Evolutionary conservation across 2,797 vertebrate genomes (phyloP).

Genomic region (Botia kubotai): DNA sequence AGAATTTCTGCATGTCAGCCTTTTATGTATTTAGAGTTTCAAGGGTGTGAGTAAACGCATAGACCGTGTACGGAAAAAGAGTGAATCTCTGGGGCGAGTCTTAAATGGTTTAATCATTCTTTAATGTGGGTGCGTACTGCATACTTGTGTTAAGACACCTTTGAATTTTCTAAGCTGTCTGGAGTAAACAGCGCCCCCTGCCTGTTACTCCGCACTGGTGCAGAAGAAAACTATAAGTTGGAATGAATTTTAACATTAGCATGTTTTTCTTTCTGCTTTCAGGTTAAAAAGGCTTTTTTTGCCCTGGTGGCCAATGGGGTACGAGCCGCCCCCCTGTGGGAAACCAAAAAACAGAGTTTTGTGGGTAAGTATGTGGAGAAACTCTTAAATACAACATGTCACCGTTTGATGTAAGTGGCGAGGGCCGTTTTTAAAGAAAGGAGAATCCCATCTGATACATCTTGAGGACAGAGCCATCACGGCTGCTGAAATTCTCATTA

Average conservation of each 20-base stretch:
- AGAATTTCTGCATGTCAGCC: too few species aligned
- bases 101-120: too few species aligned
- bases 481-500: neutral
- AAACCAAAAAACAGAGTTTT: constrained; percentile 95
- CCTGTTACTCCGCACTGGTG: neutral
- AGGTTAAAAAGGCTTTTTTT: constrained; percentile 98
- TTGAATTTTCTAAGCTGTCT: too few species aligned
- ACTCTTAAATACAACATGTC: neutral
- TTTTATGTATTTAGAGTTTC: too few species aligned
- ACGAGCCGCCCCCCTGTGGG: constrained; percentile 93
- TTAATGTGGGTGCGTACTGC: too few species aligned
- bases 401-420: neutral
- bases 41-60: too few species aligned
- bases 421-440: neutral
- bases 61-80: too few species aligned
- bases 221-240: neutral
- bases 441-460: neutral
- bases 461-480: neutral
- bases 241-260: too few species aligned
- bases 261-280: constrained; percentile 6
- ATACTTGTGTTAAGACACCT: too few species aligned
- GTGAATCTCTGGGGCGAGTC: too few species aligned
- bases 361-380: constrained; percentile 83
- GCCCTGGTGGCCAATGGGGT: constrained; percentile 95
- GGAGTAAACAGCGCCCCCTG: constrained; percentile 20